phyloP scores from a whole-genome alignment of 2,113 vertebrate species.

The Nycticorax nycticorax region DNA sequence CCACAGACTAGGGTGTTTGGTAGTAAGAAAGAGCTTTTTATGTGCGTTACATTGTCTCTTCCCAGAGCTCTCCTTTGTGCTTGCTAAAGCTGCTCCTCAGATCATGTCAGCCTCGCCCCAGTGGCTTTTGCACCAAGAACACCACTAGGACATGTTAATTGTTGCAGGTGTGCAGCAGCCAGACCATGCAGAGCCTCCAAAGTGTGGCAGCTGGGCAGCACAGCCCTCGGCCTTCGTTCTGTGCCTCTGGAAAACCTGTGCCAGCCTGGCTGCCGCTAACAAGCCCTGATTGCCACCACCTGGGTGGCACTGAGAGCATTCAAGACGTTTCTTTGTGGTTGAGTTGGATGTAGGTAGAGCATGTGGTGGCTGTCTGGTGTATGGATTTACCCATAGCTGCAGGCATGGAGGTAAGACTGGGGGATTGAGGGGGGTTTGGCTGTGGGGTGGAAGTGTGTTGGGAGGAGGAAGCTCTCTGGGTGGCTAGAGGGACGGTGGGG shows the following conservation, averaged over 20 bases:
- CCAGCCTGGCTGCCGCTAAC: neutral
- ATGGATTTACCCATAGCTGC: neutral
- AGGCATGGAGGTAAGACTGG: neutral
- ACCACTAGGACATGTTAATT: accelerated
- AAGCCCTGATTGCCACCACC: neutral
- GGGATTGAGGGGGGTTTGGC: accelerated
- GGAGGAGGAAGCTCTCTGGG: neutral
- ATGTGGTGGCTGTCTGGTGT: accelerated
- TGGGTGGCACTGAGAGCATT: neutral
- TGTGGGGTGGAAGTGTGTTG: neutral
- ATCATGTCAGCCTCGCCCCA: neutral
- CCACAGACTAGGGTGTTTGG: neutral
- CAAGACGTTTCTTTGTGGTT: accelerated
- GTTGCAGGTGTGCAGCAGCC: neutral
- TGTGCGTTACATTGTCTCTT: accelerated
- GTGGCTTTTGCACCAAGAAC: neutral
- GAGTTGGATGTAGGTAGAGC: accelerated
- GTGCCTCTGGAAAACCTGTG: neutral
- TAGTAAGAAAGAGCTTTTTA: neutral
- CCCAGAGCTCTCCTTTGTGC: neutral
- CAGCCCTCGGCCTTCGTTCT: neutral
- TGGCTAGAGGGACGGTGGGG: neutral
- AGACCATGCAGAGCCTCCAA: neutral
- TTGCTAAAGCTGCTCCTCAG: too few relatives aligned
- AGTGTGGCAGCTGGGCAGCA: neutral